phyloP scores from a whole-genome alignment of 2,797 vertebrate genomes.

The Esox lucius region DNA sequence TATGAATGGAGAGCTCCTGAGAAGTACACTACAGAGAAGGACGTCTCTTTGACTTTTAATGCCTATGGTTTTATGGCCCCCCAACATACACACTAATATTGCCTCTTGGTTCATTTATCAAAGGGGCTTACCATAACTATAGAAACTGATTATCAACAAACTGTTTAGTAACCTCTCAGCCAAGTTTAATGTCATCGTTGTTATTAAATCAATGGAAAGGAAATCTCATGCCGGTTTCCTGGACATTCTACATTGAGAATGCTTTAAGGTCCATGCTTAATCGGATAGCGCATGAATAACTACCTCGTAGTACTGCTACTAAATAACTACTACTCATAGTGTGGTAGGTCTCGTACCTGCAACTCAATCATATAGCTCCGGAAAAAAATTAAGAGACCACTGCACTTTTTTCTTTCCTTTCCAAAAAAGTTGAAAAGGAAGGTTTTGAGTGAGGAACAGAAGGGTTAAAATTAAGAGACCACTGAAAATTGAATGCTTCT shows the following conservation, averaged over 20 bases:
- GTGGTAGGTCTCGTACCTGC: no score
- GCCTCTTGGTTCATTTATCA: constrained; percentile 49
- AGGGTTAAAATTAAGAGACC: no score
- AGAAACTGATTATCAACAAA: constrained; percentile 27
- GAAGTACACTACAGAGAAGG: constrained; percentile 31
- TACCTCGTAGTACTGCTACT: no score
- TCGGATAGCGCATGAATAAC: not conserved
- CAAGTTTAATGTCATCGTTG: not conserved
- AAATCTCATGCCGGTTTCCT: not conserved
- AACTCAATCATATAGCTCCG: no score
- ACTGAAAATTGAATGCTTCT: no score
- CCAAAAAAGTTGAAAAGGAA: no score
- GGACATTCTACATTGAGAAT: not conserved
- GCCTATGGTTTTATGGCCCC: constrained; percentile 49
- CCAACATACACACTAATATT: constrained; percentile 29
- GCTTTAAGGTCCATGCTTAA: not conserved
- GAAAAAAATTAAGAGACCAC: no score
- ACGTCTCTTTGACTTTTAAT: constrained; percentile 42
- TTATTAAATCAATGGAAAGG: not conserved
- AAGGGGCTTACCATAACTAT: constrained; percentile 29
- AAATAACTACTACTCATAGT: no score
- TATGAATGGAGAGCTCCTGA: constrained; percentile 55
- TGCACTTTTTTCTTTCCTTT: no score
- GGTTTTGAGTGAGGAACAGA: no score
- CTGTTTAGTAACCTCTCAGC: not conserved